Percentiles rank a stretch among this genome's conserved stretches.
Evolutionary conservation across 2,113 vertebrate species (phyloP).

Genomic region (Desmodus rotundus): DNA sequence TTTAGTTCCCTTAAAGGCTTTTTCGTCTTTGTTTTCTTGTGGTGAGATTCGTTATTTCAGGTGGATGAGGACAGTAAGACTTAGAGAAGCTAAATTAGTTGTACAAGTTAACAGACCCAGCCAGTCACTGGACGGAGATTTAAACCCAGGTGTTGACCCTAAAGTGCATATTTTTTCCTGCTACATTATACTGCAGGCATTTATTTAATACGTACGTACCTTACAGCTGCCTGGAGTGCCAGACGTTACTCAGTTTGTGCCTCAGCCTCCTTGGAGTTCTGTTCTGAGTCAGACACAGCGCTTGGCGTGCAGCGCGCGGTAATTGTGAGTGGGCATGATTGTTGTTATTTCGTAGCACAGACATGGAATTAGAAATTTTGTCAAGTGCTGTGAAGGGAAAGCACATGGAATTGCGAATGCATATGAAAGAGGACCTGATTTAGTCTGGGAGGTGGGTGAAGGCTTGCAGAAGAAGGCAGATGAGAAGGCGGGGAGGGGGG

Average conservation of each 20-base stretch:
- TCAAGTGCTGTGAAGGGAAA: neutral
- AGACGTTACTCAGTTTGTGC: too few relatives aligned
- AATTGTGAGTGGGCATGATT: neutral
- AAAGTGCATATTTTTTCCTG: neutral
- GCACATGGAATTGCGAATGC: neutral
- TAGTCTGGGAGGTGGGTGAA: neutral
- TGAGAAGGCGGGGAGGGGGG: neutral
- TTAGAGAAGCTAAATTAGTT: neutral
- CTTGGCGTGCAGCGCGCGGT: neutral
- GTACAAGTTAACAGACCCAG: neutral
- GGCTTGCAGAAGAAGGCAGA: neutral
- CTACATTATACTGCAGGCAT: neutral
- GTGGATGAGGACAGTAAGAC: neutral
- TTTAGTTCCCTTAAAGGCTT: neutral
- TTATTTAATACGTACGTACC: neutral
- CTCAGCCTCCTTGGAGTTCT: neutral
- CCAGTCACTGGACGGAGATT: neutral
- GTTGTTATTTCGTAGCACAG: neutral
- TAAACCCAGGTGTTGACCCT: neutral
- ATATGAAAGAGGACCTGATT: neutral
- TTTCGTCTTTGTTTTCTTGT: neutral
- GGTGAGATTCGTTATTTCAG: neutral
- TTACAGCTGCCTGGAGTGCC: neutral
- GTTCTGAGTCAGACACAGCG: neutral
- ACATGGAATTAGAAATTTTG: neutral